These are phyloP conservation scores for Elaphurus davidianus DNA, from an alignment of 2,113 vertebrate genomes.

Conservation along the genomic window DNA sequence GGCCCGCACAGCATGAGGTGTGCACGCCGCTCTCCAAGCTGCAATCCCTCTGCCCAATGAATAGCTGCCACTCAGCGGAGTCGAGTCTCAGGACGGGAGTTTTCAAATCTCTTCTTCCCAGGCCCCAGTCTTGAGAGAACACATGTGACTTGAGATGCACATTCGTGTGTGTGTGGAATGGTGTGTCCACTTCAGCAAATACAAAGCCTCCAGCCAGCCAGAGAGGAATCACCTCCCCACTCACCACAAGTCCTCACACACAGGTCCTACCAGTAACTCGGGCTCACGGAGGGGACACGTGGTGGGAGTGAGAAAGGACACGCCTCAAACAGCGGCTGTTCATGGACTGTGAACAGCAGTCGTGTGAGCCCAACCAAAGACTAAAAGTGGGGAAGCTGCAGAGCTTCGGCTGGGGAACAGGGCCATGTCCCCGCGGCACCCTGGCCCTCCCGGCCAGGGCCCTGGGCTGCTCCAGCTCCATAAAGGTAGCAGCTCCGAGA, in stretches of 20 bases:
- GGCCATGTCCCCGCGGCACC: background rate
- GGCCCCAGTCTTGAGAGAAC: background rate
- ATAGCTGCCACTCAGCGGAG: conserved; percentile 71
- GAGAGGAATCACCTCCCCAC: background rate
- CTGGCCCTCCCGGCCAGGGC: background rate
- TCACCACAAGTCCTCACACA: background rate
- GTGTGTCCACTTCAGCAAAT: background rate
- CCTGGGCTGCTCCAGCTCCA: background rate
- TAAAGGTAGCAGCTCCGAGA: background rate
- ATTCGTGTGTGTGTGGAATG: background rate
- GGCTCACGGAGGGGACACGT: fast-evolving
- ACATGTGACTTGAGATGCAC: background rate
- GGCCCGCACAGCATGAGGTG: conserved; percentile 30
- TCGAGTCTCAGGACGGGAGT: background rate
- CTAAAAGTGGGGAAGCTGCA: background rate
- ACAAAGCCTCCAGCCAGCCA: fast-evolving
- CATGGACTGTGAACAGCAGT: background rate
- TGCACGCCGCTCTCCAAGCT: conserved; percentile 74
- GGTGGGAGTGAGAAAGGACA: background rate
- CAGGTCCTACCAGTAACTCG: background rate
- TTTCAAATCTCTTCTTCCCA: background rate
- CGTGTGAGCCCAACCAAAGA: too few species aligned
- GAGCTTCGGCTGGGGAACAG: background rate
- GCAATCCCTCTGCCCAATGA: conserved; percentile 82
- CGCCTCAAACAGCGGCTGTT: background rate